Conservation (phyloP, 1,140 invertebrate species). For the Lepidotrigona ventralis region DNA sequence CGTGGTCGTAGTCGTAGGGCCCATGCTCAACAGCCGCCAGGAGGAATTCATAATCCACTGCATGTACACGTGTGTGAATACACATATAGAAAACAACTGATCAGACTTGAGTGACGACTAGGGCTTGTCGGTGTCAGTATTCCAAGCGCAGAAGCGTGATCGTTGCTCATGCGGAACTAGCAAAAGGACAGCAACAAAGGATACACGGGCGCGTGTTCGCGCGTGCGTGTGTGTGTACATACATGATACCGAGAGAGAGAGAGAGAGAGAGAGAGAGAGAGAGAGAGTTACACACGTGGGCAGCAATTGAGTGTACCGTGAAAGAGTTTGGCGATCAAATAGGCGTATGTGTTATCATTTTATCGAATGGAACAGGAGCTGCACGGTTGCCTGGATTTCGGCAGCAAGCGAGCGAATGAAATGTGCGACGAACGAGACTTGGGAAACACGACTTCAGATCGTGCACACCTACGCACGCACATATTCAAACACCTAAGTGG, state of each 20-base stretch:
- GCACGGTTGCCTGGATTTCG: not conserved
- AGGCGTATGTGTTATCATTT: no score
- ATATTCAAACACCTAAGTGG: no score
- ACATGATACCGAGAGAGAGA: no score
- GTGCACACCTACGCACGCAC: not conserved
- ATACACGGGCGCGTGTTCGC: no score
- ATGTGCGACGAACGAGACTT: not conserved
- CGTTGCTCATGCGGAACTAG: not conserved
- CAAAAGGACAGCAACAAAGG: not conserved
- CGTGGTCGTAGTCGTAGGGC: no score
- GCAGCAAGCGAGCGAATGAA: no score
- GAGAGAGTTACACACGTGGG: no score
- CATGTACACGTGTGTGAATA: slow-evolving; percentile 11
- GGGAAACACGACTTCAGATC: not conserved
- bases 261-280: no score
- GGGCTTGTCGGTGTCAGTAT: slow-evolving; percentile 38
- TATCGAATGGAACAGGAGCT: not conserved
- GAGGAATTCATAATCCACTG: slow-evolving; percentile 32
- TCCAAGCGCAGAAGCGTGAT: slow-evolving; percentile 4
- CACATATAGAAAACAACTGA: slow-evolving; percentile 26
- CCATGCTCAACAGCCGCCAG: not conserved
- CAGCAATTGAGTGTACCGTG: no score
- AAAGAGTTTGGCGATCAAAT: not conserved
- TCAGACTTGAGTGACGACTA: slow-evolving; percentile 46
- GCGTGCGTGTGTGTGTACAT: not conserved